phyloP scores from a whole-genome alignment of 1,140 invertebrate species.

The Pachypsylla venusta region DNA sequence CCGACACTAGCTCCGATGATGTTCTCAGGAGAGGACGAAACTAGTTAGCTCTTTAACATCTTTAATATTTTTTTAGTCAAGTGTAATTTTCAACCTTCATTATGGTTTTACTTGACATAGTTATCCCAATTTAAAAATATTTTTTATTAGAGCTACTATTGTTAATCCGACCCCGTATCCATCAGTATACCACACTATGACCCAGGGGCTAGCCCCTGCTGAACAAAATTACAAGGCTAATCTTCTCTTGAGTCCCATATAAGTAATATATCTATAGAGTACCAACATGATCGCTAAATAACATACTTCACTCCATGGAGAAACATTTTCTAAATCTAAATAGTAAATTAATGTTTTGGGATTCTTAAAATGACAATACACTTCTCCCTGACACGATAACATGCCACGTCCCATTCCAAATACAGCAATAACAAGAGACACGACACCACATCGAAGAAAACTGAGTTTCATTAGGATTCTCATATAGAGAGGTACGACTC shows the following conservation, averaged over 20 bases:
- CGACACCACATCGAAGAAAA: slow-evolving; percentile 43
- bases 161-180: too few species aligned
- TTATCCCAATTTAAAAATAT: too few species aligned
- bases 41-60: too few species aligned
- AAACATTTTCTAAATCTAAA: slow-evolving; percentile 20
- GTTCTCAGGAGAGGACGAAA: too few species aligned
- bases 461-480: slow-evolving; percentile 42
- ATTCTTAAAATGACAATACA: slow-evolving; percentile 25
- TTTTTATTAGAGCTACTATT: too few species aligned
- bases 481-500: slow-evolving; percentile 39
- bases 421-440: slow-evolving; percentile 39
- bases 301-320: slow-evolving; percentile 19
- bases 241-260: slow-evolving; percentile 21
- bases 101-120: too few species aligned
- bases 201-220: too few species aligned
- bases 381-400: slow-evolving; percentile 35
- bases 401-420: slow-evolving; percentile 41
- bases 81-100: too few species aligned
- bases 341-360: slow-evolving; percentile 24
- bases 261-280: slow-evolving; percentile 19
- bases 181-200: too few species aligned
- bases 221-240: slow-evolving; percentile 9
- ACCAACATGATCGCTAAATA: slow-evolving; percentile 19
- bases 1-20: too few species aligned
- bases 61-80: too few species aligned